Evolutionary conservation across 1,140 invertebrate species (phyloP), one percentile per base, ranked within the genome.

Genomic region (Drosophila varians): DNA sequence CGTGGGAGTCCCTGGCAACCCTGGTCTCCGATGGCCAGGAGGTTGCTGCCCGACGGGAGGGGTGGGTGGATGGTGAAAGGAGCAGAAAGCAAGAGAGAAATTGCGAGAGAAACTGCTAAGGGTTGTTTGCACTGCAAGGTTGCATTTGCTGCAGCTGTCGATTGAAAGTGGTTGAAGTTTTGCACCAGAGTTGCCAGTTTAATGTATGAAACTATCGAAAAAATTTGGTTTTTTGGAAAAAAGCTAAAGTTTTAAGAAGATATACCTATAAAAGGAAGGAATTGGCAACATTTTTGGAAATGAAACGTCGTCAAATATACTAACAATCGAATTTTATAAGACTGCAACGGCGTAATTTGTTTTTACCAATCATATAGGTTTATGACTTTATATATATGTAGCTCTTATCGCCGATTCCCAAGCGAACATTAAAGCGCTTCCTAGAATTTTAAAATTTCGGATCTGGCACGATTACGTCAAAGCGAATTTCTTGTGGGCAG

Each of bases 71-170:
- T 7, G 36, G 36, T 5, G 38, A 5, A 8, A 16, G 38, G 38
- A 9, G 18, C 38, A 42, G 0, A 18, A 42, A 18, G 4, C 38
- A 42, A 11, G 16, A 42, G 18, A 42, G 16, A 8, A 31, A n/a
- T 2, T 31, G 28, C 11, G 25, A 42, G 31, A 11, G 51, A 36
- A 36, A 9, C 21, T 18, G 36, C 46, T 52, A 66, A 56, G 79
- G 79, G 80, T 86, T 36, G 76, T 23, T 77, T 36, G 19, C 4
- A 18, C 14, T 84, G 79, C 79, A 84, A 53, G 74, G 78, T 82
- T 83, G 78, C 78, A 82, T 75, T 57, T 47, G 56, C 58, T 65
- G 77, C 77, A 82, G 77, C 72, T 80, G 73, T 56, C 65, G 60
- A 42, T 42, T n/a, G 45, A 57, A 60, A 60, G 47, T 72, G 66